These are phyloP conservation scores for Nipponia nippon DNA, from an alignment of 2,113 vertebrate genomes.

Conservation along the genomic window DNA sequence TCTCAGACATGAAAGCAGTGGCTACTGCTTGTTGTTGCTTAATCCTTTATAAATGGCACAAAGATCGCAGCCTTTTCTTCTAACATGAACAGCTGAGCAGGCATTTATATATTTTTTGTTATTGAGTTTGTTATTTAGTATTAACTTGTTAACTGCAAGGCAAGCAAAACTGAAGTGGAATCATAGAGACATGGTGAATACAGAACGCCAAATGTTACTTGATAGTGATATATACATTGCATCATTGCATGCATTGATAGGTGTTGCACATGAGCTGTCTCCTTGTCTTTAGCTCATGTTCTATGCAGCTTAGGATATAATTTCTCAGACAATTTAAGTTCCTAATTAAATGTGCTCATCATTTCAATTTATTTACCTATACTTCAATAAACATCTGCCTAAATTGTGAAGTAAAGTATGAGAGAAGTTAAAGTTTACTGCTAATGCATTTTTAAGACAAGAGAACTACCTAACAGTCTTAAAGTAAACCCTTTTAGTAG, in stretches of 20 bases:
- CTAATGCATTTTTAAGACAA: neutral
- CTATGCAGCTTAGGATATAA: neutral
- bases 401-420: neutral
- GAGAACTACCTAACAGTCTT: neutral
- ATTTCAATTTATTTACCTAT: neutral
- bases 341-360: neutral
- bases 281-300: neutral
- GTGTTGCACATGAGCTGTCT: neutral
- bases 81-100: neutral
- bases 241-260: neutral
- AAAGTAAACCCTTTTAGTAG: neutral
- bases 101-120: neutral
- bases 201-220: neutral
- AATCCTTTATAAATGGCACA: neutral
- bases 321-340: neutral
- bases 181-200: neutral
- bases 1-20: neutral
- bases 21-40: neutral
- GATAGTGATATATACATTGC: neutral
- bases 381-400: neutral
- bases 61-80: neutral
- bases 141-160: neutral
- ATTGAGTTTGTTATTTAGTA: neutral
- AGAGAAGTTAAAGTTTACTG: neutral
- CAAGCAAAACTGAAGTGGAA: neutral